phyloP scores from a whole-genome alignment of 2,113 vertebrate genomes.

The Ondatra zibethicus region DNA sequence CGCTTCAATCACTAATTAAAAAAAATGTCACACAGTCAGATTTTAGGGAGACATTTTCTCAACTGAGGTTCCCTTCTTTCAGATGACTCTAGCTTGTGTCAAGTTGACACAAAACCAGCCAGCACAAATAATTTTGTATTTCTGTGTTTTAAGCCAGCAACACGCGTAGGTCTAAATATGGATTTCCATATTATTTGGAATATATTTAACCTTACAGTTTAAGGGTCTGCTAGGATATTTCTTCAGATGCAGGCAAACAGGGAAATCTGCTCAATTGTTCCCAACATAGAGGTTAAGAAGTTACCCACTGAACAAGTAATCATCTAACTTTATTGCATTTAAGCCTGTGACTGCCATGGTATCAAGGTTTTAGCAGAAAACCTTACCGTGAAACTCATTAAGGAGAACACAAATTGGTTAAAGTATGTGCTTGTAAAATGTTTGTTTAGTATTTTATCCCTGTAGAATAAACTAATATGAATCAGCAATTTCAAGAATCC shows the following conservation, averaged over 20 bases:
- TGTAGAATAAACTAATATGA: not conserved
- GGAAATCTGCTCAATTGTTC: not conserved
- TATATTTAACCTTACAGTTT: not conserved
- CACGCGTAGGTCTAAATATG: conserved; percentile 1
- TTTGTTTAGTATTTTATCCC: not conserved
- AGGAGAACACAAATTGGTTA: not conserved
- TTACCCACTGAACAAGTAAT: not conserved
- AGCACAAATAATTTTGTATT: not conserved
- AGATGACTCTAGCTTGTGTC: not conserved
- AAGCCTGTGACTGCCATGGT: not conserved
- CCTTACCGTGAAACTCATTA: not conserved
- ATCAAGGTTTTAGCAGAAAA: not conserved
- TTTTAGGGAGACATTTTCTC: no score
- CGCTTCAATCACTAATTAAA: not conserved
- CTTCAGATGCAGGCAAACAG: not conserved
- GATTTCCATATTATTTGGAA: not conserved
- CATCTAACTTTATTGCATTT: not conserved
- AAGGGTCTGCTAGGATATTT: not conserved
- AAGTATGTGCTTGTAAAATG: not conserved
- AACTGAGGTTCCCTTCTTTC: no score
- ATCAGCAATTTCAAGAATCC: not conserved
- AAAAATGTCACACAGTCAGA: not conserved
- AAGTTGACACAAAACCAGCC: not conserved
- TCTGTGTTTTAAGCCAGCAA: not conserved
- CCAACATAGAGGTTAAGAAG: not conserved